These are phyloP conservation scores for Agriopis aurantiaria DNA, from an alignment of 2,888 invertebrate genomes.

Conservation along the genomic window DNA sequence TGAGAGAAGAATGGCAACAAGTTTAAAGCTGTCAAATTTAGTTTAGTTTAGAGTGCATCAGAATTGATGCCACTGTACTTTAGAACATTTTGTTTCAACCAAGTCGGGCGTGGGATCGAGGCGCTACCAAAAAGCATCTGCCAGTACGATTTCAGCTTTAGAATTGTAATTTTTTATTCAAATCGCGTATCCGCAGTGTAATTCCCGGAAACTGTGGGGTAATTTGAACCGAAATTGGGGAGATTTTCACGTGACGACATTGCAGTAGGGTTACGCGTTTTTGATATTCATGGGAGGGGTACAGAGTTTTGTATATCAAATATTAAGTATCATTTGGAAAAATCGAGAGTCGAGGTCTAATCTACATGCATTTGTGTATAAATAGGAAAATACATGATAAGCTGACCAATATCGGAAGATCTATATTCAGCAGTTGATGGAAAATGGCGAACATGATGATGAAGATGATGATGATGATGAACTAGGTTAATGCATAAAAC, in stretches of 20 bases:
- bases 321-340: not conserved
- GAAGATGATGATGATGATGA: not conserved
- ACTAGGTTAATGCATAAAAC: no score
- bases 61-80: no score
- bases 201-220: conserved; percentile 2
- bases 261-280: conserved; percentile 3
- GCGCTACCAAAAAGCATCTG: not conserved
- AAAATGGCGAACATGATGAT: not conserved
- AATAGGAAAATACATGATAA: not conserved
- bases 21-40: no score
- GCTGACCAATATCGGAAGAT: not conserved
- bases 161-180: conserved; percentile 3
- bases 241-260: conserved; percentile 7
- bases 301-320: not conserved
- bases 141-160: no score
- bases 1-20: no score
- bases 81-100: not conserved
- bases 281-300: conserved; percentile 13
- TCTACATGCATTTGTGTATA: not conserved
- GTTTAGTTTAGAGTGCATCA: no score
- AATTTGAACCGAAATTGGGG: conserved; percentile 3
- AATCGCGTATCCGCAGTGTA: conserved; percentile 5
- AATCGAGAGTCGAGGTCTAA: not conserved
- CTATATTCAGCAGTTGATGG: not conserved
- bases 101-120: not conserved